These are phyloP conservation scores for Trichopoda pennipes DNA, from an alignment of 2,888 invertebrate genomes.

Conservation along the genomic window DNA sequence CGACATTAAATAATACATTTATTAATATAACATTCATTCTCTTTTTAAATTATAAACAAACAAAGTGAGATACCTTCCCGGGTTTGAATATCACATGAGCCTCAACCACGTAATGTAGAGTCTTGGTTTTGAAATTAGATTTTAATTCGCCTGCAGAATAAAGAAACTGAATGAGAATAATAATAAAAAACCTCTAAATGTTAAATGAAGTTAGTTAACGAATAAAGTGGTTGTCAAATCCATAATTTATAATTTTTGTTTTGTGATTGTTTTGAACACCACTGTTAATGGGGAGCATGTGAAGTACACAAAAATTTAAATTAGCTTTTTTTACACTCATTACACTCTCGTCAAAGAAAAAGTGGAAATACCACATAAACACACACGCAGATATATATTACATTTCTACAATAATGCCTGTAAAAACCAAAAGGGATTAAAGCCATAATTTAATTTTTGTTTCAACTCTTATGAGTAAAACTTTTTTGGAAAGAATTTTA, in stretches of 20 bases:
- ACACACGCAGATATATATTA: neutral
- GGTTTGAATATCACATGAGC: too few species aligned
- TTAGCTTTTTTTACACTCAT: constrained; percentile 57
- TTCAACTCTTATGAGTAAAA: constrained; percentile 26
- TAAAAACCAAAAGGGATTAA: constrained; percentile 54
- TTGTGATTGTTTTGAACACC: neutral
- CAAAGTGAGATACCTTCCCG: too few species aligned
- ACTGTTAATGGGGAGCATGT: constrained; percentile 32
- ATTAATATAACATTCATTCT: too few species aligned
- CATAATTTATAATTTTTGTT: neutral
- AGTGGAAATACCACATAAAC: neutral
- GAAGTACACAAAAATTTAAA: constrained; percentile 54
- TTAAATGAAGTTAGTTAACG: too few species aligned
- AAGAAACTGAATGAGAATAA: too few species aligned
- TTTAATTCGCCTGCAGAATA: too few species aligned
- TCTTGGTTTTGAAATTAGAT: too few species aligned
- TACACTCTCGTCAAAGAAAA: constrained; percentile 31
- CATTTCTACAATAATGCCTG: neutral
- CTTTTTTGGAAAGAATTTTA: neutral
- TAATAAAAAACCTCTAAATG: too few species aligned
- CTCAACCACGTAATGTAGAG: too few species aligned
- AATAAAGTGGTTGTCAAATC: too few species aligned
- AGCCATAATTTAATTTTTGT: constrained; percentile 51
- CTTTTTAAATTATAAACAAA: too few species aligned
- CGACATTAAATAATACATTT: too few species aligned